Percentiles rank a stretch among this genome's conserved stretches.
Conservation (phyloP, 1,140 invertebrate genomes). For the Brachionus paranguensis region DNA sequence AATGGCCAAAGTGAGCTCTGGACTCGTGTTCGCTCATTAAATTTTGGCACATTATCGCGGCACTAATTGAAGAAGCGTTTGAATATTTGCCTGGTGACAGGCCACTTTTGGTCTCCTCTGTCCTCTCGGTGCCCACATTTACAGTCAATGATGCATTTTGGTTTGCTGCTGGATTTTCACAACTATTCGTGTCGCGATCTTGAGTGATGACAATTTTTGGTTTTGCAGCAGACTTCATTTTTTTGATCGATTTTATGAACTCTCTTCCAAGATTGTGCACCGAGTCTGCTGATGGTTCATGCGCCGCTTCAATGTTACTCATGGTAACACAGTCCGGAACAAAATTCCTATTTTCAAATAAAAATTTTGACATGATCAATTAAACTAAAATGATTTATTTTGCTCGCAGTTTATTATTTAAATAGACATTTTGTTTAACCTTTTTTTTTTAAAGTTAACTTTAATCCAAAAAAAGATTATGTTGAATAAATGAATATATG, state of each 20-base stretch:
- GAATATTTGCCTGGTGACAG: not conserved
- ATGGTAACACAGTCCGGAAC: not conserved
- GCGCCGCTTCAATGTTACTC: not conserved
- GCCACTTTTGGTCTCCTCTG: not conserved
- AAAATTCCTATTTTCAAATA: constrained; percentile 9
- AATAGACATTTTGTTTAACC: not conserved
- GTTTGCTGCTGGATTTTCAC: not conserved
- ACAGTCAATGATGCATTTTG: not conserved
- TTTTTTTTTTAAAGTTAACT: not conserved
- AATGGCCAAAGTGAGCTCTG: not conserved
- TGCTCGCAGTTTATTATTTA: not conserved
- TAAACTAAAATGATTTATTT: not conserved
- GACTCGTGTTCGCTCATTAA: not conserved
- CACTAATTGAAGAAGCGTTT: not conserved
- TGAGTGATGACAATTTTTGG: not conserved
- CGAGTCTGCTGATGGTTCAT: not conserved
- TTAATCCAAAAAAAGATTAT: constrained; percentile 20
- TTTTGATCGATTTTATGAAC: constrained; percentile 8
- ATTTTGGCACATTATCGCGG: not conserved
- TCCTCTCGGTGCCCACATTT: not conserved
- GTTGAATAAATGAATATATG: not conserved
- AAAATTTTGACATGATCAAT: not conserved
- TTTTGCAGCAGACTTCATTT: not conserved
- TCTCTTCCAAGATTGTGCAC: not conserved
- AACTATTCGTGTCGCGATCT: not conserved